Percentiles rank a stretch among this genome's conserved stretches.
Evolutionary conservation across 2,113 vertebrate genomes (phyloP).

Genomic region (Oreotrochilus melanogaster): DNA sequence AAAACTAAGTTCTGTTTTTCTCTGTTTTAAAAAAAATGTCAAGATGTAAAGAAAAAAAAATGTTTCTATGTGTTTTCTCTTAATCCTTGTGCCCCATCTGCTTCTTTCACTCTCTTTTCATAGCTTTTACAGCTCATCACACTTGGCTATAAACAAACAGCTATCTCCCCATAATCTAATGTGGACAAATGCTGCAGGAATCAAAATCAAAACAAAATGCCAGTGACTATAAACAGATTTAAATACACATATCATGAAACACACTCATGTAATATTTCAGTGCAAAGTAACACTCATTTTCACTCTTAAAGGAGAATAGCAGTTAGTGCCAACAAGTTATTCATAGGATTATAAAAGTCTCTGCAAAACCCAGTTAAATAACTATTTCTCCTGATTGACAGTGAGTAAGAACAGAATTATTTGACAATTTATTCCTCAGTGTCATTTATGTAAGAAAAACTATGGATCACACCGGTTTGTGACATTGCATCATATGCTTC

Average conservation of each 20-base stretch:
- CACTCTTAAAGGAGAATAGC: not conserved
- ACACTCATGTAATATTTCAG: not conserved
- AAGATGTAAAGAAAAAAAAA: not conserved
- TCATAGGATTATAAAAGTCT: not conserved
- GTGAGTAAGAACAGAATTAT: not conserved
- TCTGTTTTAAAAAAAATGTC: fast-evolving
- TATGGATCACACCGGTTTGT: not conserved
- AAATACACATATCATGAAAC: not conserved
- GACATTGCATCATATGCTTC: fast-evolving
- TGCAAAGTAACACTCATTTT: not conserved
- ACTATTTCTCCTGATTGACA: not conserved
- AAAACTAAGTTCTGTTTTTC: not conserved
- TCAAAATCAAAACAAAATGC: constrained; percentile 18
- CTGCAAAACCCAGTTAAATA: not conserved
- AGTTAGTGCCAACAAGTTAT: not conserved
- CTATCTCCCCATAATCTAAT: not conserved
- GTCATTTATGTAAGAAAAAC: not conserved
- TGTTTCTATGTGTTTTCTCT: not conserved
- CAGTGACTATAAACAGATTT: not conserved
- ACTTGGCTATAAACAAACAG: not conserved
- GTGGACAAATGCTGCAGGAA: not conserved
- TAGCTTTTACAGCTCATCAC: not conserved
- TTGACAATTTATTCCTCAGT: not conserved
- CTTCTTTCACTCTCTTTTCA: not conserved
- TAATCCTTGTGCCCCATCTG: not conserved